Percentiles rank a stretch among this genome's conserved stretches.
Evolutionary conservation across 2,797 vertebrate genomes (phyloP).

Genomic region (Luscinia megarhynchos): DNA sequence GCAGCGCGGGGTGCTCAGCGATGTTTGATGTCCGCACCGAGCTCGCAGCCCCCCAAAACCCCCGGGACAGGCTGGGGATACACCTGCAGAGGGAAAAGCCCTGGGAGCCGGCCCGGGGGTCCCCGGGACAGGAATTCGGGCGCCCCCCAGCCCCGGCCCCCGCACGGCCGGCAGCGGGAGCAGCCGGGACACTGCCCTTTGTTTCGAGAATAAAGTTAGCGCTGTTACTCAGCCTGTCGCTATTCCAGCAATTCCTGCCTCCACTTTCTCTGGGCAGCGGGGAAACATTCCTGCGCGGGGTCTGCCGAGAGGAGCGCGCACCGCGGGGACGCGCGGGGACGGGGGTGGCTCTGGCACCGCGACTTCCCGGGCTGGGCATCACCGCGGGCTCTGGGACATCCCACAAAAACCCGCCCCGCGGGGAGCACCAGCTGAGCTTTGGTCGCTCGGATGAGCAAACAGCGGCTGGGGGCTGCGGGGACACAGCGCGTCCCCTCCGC

Average conservation of each 20-base stretch:
- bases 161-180: neutral
- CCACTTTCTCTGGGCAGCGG: conserved; percentile 36
- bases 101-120: neutral
- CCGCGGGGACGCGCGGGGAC: neutral
- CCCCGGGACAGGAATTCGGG: neutral
- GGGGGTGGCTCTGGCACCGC: neutral
- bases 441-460: neutral
- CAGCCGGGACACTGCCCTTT: conserved; percentile 61
- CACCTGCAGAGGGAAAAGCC: neutral
- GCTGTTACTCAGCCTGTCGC: conserved; percentile 70
- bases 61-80: neutral
- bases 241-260: conserved; percentile 73
- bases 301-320: conserved; percentile 9
- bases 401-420: fast-evolving
- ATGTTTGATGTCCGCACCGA: fast-evolving
- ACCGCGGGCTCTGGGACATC: fast-evolving
- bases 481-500: fast-evolving
- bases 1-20: neutral
- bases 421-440: fast-evolving
- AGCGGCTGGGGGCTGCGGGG: neutral
- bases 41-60: fast-evolving
- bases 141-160: conserved; percentile 44
- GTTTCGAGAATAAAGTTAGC: conserved; percentile 71
- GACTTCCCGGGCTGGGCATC: fast-evolving
- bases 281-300: conserved; percentile 53